phyloP scores from a whole-genome alignment of 2,113 vertebrate genomes.

The Lasiurus borealis region DNA sequence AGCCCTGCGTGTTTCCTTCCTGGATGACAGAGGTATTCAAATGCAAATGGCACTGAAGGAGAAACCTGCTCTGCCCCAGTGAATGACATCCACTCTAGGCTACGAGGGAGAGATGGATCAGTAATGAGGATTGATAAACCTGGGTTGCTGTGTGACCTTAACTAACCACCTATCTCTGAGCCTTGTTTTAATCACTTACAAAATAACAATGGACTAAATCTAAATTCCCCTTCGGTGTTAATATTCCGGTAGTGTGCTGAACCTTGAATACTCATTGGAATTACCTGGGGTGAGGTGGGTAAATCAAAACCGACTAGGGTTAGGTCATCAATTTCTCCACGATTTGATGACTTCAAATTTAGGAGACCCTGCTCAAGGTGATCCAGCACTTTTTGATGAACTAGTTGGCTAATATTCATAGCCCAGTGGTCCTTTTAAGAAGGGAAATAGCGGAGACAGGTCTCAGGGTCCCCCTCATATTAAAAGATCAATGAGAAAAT shows the following conservation, averaged over 20 bases:
- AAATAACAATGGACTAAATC: background rate
- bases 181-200: background rate
- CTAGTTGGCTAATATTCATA: background rate
- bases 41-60: background rate
- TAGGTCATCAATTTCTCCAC: background rate
- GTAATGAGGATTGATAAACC: background rate
- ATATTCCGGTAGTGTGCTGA: background rate
- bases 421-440: background rate
- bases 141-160: background rate
- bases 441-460: background rate
- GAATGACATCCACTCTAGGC: background rate
- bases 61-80: background rate
- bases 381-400: background rate
- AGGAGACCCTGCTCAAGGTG: background rate
- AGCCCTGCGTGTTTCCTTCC: background rate
- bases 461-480: background rate
- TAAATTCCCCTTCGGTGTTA: background rate
- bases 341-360: background rate
- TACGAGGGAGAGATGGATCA: background rate
- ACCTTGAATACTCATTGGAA: background rate
- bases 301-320: slow-evolving; percentile 3
- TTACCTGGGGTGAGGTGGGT: background rate
- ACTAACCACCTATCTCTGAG: background rate
- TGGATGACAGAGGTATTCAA: background rate
- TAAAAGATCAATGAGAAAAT: background rate